A percentile compares a stretch with the other conserved stretches of the same genome.
Evolutionary conservation across 2,113 vertebrate genomes (phyloP).

Genomic region (Mastomys coucha): DNA sequence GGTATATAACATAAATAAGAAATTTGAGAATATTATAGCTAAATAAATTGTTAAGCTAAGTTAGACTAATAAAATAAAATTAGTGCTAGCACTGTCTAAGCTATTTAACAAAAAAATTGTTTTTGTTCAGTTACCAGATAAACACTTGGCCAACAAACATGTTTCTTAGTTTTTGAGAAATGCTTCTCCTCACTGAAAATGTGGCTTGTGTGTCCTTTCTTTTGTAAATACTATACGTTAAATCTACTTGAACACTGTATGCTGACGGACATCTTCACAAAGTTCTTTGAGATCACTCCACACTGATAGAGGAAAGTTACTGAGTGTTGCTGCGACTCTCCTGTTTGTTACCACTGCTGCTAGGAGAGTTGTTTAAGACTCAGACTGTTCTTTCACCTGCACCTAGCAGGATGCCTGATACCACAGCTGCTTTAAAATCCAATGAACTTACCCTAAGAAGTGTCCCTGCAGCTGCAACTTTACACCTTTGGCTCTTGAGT

Average conservation of each 20-base stretch:
- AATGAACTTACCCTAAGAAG: background rate
- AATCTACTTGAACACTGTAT: background rate
- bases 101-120: slow-evolving; percentile 27
- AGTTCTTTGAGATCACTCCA: background rate
- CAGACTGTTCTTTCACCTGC: background rate
- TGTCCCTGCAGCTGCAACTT: background rate
- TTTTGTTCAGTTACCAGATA: background rate
- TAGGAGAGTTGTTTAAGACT: background rate
- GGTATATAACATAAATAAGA: background rate
- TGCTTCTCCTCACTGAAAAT: slow-evolving; percentile 48
- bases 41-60: slow-evolving; percentile 31
- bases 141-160: slow-evolving; percentile 24
- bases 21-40: slow-evolving; percentile 19
- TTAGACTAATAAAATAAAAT: slow-evolving; percentile 48
- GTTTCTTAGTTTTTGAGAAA: background rate
- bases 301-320: background rate
- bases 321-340: background rate
- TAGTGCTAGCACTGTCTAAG: slow-evolving; percentile 16
- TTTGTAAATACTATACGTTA: background rate
- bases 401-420: background rate
- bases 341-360: background rate
- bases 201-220: background rate
- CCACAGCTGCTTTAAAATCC: background rate
- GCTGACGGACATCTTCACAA: background rate
- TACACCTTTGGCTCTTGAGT: background rate